phyloP scores from a whole-genome alignment of 2,113 vertebrate genomes.

The Neoarius graeffei region DNA sequence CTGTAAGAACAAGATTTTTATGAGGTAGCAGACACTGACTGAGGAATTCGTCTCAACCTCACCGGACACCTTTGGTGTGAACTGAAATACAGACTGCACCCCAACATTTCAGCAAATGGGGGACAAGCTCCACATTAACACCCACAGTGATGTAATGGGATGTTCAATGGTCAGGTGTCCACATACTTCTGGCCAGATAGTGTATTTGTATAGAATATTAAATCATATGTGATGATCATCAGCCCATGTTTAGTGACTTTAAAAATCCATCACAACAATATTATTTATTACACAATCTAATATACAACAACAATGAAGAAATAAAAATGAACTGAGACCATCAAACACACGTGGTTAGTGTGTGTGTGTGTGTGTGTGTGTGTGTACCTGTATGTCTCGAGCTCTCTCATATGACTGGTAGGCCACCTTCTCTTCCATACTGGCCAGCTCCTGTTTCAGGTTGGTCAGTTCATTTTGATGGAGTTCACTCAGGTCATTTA shows the following conservation, averaged over 20 bases:
- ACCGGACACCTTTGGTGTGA: too few relatives aligned
- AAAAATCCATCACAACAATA: too few relatives aligned
- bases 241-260: not conserved
- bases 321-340: not conserved
- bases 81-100: too few relatives aligned
- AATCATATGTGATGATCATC: not conserved
- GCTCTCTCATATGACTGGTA: slow-evolving; percentile 98
- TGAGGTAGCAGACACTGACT: too few relatives aligned
- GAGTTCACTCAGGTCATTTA: slow-evolving; percentile 94
- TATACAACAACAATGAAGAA: not conserved
- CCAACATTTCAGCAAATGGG: too few relatives aligned
- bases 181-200: not conserved
- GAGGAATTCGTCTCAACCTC: too few relatives aligned
- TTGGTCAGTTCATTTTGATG: slow-evolving; percentile 99
- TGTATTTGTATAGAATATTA: not conserved
- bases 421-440: slow-evolving; percentile 99
- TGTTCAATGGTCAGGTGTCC: not conserved
- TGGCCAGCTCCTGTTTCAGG: slow-evolving; percentile 97
- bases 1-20: too few relatives aligned
- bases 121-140: too few relatives aligned
- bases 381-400: slow-evolving; percentile 91
- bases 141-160: too few relatives aligned
- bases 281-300: not conserved
- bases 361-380: not conserved
- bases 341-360: not conserved